phyloP scores from a whole-genome alignment of 2,888 invertebrate species.

The Myopa tessellatipennis region DNA sequence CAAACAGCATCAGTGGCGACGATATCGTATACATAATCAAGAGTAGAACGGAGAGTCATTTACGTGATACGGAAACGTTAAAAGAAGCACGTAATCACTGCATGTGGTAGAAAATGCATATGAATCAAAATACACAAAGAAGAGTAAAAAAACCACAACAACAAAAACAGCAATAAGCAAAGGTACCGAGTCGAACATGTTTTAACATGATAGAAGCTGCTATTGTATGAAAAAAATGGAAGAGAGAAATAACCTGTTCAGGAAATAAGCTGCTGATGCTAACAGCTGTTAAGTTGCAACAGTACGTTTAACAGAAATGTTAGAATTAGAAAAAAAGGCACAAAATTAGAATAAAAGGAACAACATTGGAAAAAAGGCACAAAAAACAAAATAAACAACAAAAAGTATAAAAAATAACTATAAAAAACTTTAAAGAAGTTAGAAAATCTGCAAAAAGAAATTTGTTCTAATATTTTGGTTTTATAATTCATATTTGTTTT shows the following conservation, averaged over 20 bases:
- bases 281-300: neutral
- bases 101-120: slow-evolving; percentile 31
- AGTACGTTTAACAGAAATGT: neutral
- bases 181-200: too few relatives aligned
- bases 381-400: too few relatives aligned
- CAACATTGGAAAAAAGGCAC: neutral
- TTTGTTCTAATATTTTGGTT: too few relatives aligned
- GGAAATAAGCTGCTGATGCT: neutral
- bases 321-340: too few relatives aligned
- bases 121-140: too few relatives aligned
- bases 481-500: too few relatives aligned
- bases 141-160: too few relatives aligned
- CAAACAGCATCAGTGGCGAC: neutral
- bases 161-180: too few relatives aligned
- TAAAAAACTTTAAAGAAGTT: too few relatives aligned
- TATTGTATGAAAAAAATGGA: neutral
- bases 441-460: too few relatives aligned
- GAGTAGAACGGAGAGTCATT: slow-evolving; percentile 17
- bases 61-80: slow-evolving; percentile 17
- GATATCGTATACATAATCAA: slow-evolving; percentile 26
- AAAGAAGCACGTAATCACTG: slow-evolving; percentile 1
- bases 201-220: too few relatives aligned
- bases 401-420: too few relatives aligned
- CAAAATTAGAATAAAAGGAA: neutral
- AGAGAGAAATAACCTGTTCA: neutral